Base-by-base conservation (phyloP, 2,888 invertebrate species). In the Mesodorylaimus sp. region DNA sequence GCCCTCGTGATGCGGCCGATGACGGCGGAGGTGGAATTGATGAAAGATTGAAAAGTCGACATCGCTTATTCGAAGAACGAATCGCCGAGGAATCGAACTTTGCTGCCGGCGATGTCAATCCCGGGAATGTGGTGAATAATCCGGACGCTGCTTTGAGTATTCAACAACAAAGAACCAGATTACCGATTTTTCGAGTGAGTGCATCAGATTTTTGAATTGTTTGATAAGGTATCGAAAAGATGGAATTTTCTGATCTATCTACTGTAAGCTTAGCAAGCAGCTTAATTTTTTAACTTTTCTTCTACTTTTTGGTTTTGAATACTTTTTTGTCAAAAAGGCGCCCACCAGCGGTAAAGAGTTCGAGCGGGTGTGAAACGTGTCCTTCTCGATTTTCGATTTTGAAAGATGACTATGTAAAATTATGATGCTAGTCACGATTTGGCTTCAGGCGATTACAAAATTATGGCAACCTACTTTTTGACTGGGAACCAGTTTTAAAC, bases 91-190 rank as follows among this genome's bases (percentile, higher is more conserved):
- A 21, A 19, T 39, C 10, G 10, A 7, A 13, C 16, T 13, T 19
- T 10, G 41, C 21, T 13, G 16, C 10, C 41, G 21, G 21, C 21
- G 7, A 13, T 7, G 10, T 21, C n/a, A 21, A 13, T 13, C 21
- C 10, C n/a, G 7, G n/a, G 41, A 39, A 7, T 21, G 57, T 61
- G 7, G 57, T 55, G 50, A 56, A 82, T 67, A 93, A 93, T 68
- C 78, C 83, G 2, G 76, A 83, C 67, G 76, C 81, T 52, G 82
- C 84, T 37, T 72, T 89, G 51, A 81, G 86, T 0, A 72, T 91
- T 51, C 79, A 81, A 55, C 76, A 82, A 46, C 89, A 93, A 68
- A 73, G 87, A 32, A 81, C 84, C 62, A 76, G 78, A 61, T 70
- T 93, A 50, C 91, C 91, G 0, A 85, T 91, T 54, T 85, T 80